Base-by-base conservation (phyloP, 2,797 vertebrate genomes). In the Ctenopoma kingsleyae region DNA sequence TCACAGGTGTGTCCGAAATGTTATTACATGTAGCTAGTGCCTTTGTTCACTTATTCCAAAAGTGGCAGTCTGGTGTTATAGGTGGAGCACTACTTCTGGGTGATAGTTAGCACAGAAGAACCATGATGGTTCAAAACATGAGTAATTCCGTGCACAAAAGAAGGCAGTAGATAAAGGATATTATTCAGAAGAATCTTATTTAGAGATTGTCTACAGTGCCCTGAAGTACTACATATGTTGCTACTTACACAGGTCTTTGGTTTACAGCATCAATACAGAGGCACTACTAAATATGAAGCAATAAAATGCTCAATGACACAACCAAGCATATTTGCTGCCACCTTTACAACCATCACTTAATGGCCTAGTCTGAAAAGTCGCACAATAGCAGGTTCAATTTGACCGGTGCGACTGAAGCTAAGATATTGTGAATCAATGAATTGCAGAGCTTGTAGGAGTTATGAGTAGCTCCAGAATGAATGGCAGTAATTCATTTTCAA, bases 381-480 rank as follows among this genome's bases (percentile, higher is more conserved):
- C 40, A 53, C 17, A 54, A 5, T 15, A 46, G 69, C 55, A 15
- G 19, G 15, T 38, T 27, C 12, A n/a, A 9, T 55, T 61, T 60
- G 25, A 32, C 38, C 57, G 49, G 5, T 41, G 13, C 35, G 35
- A 32, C 46, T 46, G 46, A 35, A 12, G 38, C 38, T 47, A 9
- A 52, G 20, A 25, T 43, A 32, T 43, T 55, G 41, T 65, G 9
- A 70, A 54, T 64, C 23, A 43, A 35, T 82, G 38, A 58, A 73
- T 57, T 30, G n/a, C 7, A 22, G 36, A 17, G 66, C 38, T 52
- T 55, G 32, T 19, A 52, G 55, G 35, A 51, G 7, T 36, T 55
- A 30, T 46, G 55, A 69, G 56, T 27, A 36, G n/a, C 19, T 25
- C 20, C 7, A 13, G 8, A 22, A 10, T 49, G 46, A 53, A 22